Evolutionary conservation across 1,140 invertebrate species (phyloP).

Genomic region (Drosophila prosaltans): DNA sequence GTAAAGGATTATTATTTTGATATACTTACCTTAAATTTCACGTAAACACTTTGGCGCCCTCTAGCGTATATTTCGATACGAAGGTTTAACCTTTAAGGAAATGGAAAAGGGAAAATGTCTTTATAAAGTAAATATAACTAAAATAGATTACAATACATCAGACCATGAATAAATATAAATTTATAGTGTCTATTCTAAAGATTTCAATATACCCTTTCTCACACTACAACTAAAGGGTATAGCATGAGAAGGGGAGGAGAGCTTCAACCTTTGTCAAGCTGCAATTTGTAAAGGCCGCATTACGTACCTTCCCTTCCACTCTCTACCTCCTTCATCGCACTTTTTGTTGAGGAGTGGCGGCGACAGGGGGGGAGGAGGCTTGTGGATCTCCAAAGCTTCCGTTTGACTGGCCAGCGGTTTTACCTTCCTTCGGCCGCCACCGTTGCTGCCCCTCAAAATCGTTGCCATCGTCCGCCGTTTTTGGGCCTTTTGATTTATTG

Average conservation of each 20-base stretch:
- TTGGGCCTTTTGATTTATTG: conserved; percentile 71
- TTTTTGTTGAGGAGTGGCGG: too few species aligned
- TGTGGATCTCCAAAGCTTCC: conserved; percentile 10
- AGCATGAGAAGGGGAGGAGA: background rate
- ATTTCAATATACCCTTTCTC: background rate
- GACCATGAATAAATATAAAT: too few species aligned
- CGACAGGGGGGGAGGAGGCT: too few species aligned
- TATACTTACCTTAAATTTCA: too few species aligned
- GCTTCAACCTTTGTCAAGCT: conserved; percentile 23
- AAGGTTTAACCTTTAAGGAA: too few species aligned
- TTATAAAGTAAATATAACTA: too few species aligned
- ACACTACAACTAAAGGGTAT: background rate
- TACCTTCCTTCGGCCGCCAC: conserved; percentile 11
- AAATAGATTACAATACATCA: too few species aligned
- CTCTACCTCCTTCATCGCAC: background rate
- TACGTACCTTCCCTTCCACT: background rate
- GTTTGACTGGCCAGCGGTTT: conserved; percentile 21
- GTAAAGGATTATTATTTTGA: too few species aligned
- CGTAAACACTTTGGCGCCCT: too few species aligned
- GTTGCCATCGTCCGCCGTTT: conserved; percentile 22
- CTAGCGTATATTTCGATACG: too few species aligned
- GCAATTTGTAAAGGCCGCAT: conserved; percentile 23
- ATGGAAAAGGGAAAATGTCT: too few species aligned
- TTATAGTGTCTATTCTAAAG: too few species aligned
- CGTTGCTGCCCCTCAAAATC: background rate